Base-by-base conservation (phyloP, 1,140 invertebrate species). In the Venturia canescens region DNA sequence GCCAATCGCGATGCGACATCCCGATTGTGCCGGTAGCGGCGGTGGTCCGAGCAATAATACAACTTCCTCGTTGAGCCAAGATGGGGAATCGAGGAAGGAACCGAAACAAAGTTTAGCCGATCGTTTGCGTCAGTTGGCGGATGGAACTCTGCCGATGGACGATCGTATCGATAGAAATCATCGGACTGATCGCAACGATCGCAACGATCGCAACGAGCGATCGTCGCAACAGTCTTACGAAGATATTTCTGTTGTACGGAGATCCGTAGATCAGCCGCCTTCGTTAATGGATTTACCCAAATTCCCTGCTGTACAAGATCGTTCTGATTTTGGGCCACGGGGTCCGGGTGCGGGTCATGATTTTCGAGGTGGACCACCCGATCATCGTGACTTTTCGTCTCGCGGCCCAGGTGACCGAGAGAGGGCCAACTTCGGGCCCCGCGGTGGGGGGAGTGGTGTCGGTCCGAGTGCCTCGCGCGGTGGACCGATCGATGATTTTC, bases 101-200 rank as follows among this genome's bases (percentile, higher is more conserved):
- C 78, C 79, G 21, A 92, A 92, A 81, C 84, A 87, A 0, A 91
- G 90, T 67, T 84, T 92, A 0, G 90, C 92, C 1, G 92, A 92
- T 50, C 87, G 92, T 21, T 44, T 93, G 3, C 85, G 92, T 23
- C 92, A 91, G 78, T 80, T 92, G 27, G 92, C 92, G 0, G 91
- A 92, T 79, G 90, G 91, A 0, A 92, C 90, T 3, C 78, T 92
- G 29, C 90, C 90, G 0, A 21, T 92, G 1, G 90, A 92, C 26
- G 91, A 91, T 27, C 85, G 90, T 7, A 89, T 88, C 70, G 90
- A 90, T 5, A 84, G 90, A 23, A 86, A 86, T 71, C 82, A 84
- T 18, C 82, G 90, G 16, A 80, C 80, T n/a, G 88, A 84, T 3
- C 80, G 89, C 0, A 85, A 77, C 15, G 89, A 91, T 48, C 88